Percentiles rank a stretch among this genome's conserved stretches.
Conservation (phyloP, 1,140 invertebrate genomes). For the Drosophila sp. region DNA sequence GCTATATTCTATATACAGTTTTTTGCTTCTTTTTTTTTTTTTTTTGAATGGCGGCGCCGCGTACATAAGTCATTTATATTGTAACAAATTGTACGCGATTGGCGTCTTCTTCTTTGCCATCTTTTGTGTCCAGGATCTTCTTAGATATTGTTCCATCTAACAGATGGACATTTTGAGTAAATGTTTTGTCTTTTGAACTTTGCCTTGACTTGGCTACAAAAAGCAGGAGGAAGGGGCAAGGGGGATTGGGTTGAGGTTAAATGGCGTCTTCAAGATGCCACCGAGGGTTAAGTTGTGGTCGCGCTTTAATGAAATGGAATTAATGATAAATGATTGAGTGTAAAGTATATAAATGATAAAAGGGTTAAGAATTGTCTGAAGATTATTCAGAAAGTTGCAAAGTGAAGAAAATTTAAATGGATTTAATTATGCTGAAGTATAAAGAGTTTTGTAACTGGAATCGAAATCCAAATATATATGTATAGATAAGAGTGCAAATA, state of each 20-base stretch:
- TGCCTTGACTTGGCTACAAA: not conserved
- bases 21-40: not conserved
- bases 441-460: too few relatives aligned
- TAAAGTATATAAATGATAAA: not conserved
- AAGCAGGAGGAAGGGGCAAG: not conserved
- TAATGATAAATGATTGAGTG: slow-evolving; percentile 20
- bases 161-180: slow-evolving; percentile 60
- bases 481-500: too few relatives aligned
- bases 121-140: slow-evolving; percentile 27
- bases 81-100: slow-evolving; percentile 80
- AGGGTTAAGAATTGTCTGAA: not conserved
- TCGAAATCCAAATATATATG: too few relatives aligned
- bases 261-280: slow-evolving; percentile 51
- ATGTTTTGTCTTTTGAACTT: slow-evolving; percentile 75
- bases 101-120: slow-evolving; percentile 45
- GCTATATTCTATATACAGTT: slow-evolving; percentile 48
- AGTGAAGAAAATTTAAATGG: not conserved
- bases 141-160: slow-evolving; percentile 33
- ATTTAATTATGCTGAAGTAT: too few relatives aligned
- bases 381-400: not conserved
- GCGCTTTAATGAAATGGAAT: slow-evolving; percentile 44
- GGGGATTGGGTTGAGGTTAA: slow-evolving; percentile 48
- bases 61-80: slow-evolving; percentile 81
- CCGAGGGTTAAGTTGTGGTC: slow-evolving; percentile 32
- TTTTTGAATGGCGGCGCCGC: slow-evolving; percentile 42